Base-by-base conservation (phyloP, 2,888 invertebrate genomes). In the Cetonia aurata region DNA sequence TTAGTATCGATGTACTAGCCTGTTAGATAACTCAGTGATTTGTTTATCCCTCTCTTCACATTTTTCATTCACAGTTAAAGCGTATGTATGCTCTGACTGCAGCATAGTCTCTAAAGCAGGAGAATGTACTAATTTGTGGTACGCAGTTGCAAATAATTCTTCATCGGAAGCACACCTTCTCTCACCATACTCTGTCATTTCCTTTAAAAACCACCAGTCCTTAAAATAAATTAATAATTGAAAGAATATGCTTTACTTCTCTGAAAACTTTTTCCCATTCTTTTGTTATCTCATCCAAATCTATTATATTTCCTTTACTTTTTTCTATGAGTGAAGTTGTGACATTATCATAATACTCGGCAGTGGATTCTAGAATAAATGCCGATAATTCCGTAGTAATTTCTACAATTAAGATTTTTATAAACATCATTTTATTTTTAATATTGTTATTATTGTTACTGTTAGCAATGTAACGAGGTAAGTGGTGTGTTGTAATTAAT, bases 21-120 rank as follows among this genome's bases (percentile, higher is more conserved):
- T 88, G 75, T 90, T 87, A 37, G 92, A 93, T 3, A 95, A 84
- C 62, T 88, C 87, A 72, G 88, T 87, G 19, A 94, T 90, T 81
- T 93, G 91, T 41, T 89, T 88, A 81, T 94, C 92, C 80, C 94
- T 91, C 76, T 91, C 89, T 71, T 90, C 87, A 55, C 91, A 88
- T 79, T 93, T 90, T 78, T 91, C 90, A 67, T 91, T 88, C 15
- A 96, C 92, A 46, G 92, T 91, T 79, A 92, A 89, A 0, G 96
- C 95, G 83, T 95, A 95, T 12, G 92, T 90, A 79, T 95, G 93
- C 83, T 98, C 97, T 42, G 95, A 90, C 79, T 94, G 93, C 17
- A 98, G 87, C 80, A 98, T 93, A 0, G 94, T 93, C 80, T 96
- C 95, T 25, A 97, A 85, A 0, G 95, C 95, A 71, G 87, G 88